Percentiles rank a stretch among this genome's conserved stretches.
These are phyloP conservation scores for Drosophila seclusa DNA, from an alignment of 2,888 invertebrate genomes.

Conservation along the genomic window DNA sequence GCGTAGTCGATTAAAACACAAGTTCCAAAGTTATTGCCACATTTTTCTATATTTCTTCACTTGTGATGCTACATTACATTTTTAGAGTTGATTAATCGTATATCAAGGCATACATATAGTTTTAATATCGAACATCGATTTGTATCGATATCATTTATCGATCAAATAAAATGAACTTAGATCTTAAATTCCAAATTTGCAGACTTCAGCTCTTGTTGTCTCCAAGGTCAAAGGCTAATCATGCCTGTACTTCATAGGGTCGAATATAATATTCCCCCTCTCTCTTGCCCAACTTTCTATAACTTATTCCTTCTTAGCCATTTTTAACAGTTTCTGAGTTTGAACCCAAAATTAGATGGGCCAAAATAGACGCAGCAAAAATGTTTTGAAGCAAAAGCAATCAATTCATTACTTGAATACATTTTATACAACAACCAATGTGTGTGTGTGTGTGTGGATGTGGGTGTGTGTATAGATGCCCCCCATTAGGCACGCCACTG, in stretches of 20 bases:
- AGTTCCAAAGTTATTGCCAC: too few relatives aligned
- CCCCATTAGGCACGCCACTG: slow-evolving; percentile 26
- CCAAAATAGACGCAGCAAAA: background rate
- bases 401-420: background rate
- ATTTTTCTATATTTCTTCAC: too few relatives aligned
- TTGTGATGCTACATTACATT: too few relatives aligned
- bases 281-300: background rate
- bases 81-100: background rate
- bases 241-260: background rate
- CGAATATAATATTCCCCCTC: background rate
- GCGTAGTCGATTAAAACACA: background rate
- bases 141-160: background rate
- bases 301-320: background rate
- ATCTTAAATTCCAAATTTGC: background rate
- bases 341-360: background rate
- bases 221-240: background rate
- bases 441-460: background rate
- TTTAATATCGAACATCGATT: background rate
- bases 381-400: background rate
- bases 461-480: background rate
- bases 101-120: background rate
- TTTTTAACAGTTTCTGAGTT: background rate
- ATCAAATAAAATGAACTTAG: too few relatives aligned
- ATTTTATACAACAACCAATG: background rate
- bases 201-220: background rate